Conservation (phyloP, 2,113 vertebrate species). For the Hemichromis elongatus region DNA sequence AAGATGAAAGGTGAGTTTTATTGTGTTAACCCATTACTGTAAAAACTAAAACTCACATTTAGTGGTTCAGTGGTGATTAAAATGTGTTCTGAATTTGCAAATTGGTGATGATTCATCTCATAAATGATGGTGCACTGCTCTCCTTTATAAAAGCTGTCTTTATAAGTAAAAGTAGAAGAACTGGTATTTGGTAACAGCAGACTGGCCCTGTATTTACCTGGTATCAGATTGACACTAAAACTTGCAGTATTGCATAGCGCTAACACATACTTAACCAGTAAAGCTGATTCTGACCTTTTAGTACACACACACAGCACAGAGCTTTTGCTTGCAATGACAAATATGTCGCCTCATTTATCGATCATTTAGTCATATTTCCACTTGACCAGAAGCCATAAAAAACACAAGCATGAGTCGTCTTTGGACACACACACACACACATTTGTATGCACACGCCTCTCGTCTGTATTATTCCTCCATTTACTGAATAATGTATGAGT, state of each 20-base stretch:
- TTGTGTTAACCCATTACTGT: background rate
- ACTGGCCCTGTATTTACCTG: background rate
- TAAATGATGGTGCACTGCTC: background rate
- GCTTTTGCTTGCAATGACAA: background rate
- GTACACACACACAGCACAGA: background rate
- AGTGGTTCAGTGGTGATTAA: background rate
- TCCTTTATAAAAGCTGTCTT: background rate
- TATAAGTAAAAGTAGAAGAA: background rate
- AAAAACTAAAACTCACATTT: background rate
- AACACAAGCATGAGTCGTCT: background rate
- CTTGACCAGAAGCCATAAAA: constrained; percentile 29
- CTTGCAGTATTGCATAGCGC: background rate
- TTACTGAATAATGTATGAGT: constrained; percentile 70
- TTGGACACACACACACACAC: background rate
- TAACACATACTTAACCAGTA: fast-evolving
- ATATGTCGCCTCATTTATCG: background rate
- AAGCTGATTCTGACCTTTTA: background rate
- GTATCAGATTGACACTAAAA: background rate
- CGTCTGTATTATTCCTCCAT: constrained; percentile 21
- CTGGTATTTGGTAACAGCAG: background rate
- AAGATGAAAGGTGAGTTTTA: background rate
- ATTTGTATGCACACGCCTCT: background rate
- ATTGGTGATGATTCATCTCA: background rate
- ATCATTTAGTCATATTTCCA: background rate
- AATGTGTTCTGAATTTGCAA: background rate